Percentiles rank a stretch among this genome's conserved stretches.
Evolutionary conservation across 2,113 vertebrate species (phyloP).

Genomic region (Haemorhous mexicanus): DNA sequence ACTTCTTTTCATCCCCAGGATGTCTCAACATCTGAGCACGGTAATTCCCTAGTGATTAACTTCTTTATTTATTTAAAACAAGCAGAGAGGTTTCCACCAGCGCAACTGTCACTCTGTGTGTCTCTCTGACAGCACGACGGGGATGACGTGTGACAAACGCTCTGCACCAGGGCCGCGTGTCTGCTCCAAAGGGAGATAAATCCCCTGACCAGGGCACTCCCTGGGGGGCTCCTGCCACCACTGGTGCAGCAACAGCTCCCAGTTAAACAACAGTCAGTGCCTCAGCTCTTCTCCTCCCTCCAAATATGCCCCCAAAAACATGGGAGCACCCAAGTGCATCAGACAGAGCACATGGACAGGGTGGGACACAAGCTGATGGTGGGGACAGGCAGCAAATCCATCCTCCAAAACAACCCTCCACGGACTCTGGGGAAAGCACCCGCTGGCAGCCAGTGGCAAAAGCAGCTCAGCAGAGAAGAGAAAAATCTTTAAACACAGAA

Average conservation of each 20-base stretch:
- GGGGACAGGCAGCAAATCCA: background rate
- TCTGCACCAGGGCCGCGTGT: background rate
- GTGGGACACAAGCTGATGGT: background rate
- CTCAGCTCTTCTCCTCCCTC: background rate
- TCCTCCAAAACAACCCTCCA: background rate
- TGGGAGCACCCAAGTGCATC: background rate
- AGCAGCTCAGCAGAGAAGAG: background rate
- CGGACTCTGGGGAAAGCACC: background rate
- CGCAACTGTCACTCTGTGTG: background rate
- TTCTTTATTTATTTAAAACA: conserved; percentile 45
- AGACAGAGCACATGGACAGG: background rate
- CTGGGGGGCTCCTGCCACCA: background rate
- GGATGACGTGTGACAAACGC: background rate
- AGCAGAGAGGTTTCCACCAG: background rate
- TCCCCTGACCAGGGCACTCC: background rate
- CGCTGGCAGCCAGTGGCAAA: background rate
- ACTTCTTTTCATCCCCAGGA: conserved; percentile 30
- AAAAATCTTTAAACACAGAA: conserved; percentile 5
- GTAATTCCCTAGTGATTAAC: conserved; percentile 47
- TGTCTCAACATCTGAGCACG: conserved; percentile 42
- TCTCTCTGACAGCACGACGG: background rate
- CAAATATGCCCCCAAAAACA: background rate
- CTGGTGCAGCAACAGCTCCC: background rate
- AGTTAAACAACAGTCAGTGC: fast-evolving
- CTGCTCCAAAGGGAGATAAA: background rate